A percentile compares a stretch with the other conserved stretches of the same genome.
Conservation (phyloP, 2,888 invertebrate genomes). For the Sinopyrophorus schimmeli region DNA sequence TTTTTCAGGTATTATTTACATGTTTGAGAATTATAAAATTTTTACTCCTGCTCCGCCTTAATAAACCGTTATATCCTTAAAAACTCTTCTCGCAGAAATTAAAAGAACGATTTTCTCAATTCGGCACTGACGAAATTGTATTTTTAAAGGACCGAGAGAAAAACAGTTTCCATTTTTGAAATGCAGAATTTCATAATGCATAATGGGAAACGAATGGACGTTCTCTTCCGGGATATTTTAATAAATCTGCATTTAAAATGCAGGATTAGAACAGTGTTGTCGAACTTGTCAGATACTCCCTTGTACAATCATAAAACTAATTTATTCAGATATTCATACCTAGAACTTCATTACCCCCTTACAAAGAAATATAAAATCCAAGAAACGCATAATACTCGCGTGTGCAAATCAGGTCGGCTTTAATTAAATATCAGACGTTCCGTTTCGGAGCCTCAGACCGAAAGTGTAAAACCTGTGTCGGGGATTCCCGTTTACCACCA, state of each 20-base stretch:
- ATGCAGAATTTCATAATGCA: conserved; percentile 14
- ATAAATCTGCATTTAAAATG: conserved; percentile 36
- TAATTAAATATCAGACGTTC: conserved; percentile 6
- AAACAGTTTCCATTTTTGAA: conserved; percentile 11
- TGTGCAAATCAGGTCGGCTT: neutral
- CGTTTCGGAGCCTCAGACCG: no score
- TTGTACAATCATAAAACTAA: conserved; percentile 26
- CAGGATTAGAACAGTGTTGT: conserved; percentile 28
- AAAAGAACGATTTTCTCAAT: no score
- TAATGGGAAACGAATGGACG: conserved; percentile 10
- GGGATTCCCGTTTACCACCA: no score
- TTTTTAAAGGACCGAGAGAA: no score
- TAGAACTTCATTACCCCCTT: conserved; percentile 20
- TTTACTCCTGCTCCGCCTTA: no score
- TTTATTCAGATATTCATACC: conserved; percentile 33
- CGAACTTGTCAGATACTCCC: conserved; percentile 29
- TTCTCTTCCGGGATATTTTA: conserved; percentile 25
- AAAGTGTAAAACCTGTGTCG: no score
- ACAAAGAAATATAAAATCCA: conserved; percentile 7
- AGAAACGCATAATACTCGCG: conserved; percentile 1
- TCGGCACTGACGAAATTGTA: no score
- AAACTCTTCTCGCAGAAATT: no score
- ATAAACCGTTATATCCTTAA: no score
- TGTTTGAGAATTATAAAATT: no score
- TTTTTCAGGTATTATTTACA: no score